A percentile compares a stretch with the other conserved stretches of the same genome.
Conservation (phyloP, 2,113 vertebrate species). For the Sceloporus tristichus region DNA sequence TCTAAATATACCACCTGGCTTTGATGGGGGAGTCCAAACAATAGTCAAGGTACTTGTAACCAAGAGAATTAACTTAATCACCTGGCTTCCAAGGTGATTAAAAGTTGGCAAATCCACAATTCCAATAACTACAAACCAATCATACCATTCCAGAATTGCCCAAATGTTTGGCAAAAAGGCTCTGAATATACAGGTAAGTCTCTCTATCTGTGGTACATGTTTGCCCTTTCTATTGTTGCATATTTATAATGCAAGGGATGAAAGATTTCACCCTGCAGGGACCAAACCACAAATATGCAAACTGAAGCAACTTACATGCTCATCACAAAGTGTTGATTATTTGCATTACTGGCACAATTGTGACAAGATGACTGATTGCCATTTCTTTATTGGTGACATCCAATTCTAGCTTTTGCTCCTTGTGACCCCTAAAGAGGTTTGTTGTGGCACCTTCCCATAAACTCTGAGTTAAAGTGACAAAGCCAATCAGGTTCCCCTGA, state of each 20-base stretch:
- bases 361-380: neutral
- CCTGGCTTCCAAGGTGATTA: neutral
- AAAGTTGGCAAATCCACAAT: neutral
- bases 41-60: neutral
- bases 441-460: neutral
- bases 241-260: neutral
- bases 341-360: neutral
- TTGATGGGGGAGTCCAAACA: neutral
- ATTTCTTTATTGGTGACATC: neutral
- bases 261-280: neutral
- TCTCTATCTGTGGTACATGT: neutral
- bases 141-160: neutral
- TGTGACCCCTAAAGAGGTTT: neutral
- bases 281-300: neutral
- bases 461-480: neutral
- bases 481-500: neutral
- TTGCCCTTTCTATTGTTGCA: neutral
- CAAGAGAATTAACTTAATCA: neutral
- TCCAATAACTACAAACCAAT: neutral
- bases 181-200: neutral
- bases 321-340: neutral
- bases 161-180: neutral
- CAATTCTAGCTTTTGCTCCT: neutral
- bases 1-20: neutral
- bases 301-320: neutral